Conservation (phyloP, 2,797 vertebrate species). For the Prunella strophiata region DNA sequence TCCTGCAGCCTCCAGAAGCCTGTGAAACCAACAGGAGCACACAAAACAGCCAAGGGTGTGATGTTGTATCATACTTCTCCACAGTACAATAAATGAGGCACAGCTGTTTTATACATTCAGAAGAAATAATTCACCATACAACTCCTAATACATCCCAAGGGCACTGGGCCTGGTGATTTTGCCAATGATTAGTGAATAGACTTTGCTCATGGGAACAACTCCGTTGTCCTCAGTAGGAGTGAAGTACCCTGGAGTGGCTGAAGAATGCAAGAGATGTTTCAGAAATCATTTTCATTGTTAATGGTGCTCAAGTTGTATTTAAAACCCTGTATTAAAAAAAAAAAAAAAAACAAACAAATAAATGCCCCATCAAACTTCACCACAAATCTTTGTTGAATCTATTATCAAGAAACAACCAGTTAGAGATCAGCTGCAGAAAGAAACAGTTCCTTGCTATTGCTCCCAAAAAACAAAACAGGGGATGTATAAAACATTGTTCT, state of each 20-base stretch:
- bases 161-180: neutral
- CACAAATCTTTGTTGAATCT: neutral
- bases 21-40: neutral
- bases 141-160: neutral
- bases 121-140: neutral
- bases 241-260: neutral
- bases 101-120: neutral
- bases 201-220: neutral
- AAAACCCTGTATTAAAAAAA: neutral
- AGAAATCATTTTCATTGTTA: conserved; percentile 3
- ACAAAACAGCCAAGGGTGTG: neutral
- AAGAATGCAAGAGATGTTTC: neutral
- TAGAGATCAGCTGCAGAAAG: conserved; percentile 32
- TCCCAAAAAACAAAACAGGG: conserved; percentile 53
- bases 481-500: conserved; percentile 51
- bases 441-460: conserved; percentile 4
- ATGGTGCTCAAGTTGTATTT: neutral
- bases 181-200: neutral
- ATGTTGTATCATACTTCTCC: neutral
- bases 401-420: conserved; percentile 22
- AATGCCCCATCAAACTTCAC: neutral
- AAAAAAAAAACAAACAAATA: neutral
- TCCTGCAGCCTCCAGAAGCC: neutral
- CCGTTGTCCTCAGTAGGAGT: neutral
- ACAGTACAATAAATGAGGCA: neutral